phyloP scores from a whole-genome alignment of 2,797 vertebrate species.

The Takifugu ocellatus region DNA sequence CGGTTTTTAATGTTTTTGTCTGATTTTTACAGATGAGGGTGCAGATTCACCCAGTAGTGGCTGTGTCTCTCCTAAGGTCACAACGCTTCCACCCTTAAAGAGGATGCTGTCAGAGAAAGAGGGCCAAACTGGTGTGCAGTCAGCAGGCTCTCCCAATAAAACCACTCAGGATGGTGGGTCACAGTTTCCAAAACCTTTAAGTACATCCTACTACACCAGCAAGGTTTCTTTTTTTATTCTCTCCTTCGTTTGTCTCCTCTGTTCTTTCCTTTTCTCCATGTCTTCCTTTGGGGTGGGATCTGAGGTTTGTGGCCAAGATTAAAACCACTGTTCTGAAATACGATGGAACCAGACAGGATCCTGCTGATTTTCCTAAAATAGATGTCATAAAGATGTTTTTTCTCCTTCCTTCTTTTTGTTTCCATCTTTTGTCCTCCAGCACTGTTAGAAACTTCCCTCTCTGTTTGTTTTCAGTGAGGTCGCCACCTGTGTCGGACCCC shows the following conservation, averaged over 20 bases:
- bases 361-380: no score
- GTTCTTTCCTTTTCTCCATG: no score
- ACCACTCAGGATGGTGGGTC: constrained; percentile 86
- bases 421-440: neutral
- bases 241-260: no score
- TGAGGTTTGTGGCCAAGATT: no score
- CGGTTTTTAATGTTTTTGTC: neutral
- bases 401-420: neutral
- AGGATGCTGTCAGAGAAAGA: constrained; percentile 83
- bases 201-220: no score
- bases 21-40: constrained; percentile 77
- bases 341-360: no score
- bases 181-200: neutral
- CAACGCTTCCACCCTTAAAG: constrained; percentile 81
- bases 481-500: constrained; percentile 57
- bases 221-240: no score
- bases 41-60: constrained; percentile 79
- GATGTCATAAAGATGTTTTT: no score
- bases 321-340: no score
- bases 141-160: constrained; percentile 70
- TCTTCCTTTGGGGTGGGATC: no score
- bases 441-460: constrained; percentile 1
- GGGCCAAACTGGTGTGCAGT: constrained; percentile 72
- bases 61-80: constrained; percentile 74
- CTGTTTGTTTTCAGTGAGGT: constrained; percentile 41